Evolutionary conservation across 2,888 invertebrate genomes (phyloP).

Genomic region (Lamellibrachia satsuma): DNA sequence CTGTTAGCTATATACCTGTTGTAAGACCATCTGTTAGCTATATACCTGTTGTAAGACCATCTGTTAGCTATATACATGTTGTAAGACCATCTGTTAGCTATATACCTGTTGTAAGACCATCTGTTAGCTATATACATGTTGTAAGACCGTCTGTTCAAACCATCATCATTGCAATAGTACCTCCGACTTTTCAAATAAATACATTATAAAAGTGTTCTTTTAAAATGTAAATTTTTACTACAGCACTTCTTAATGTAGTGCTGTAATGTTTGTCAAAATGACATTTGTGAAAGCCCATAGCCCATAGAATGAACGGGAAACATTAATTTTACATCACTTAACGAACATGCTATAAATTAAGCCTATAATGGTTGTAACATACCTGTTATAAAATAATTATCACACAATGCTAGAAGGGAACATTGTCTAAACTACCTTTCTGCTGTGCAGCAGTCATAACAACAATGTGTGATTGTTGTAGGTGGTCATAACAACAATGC

Average conservation of each 20-base stretch:
- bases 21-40: too few relatives aligned
- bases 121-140: too few relatives aligned
- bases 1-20: too few relatives aligned
- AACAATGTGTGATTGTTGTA: not conserved
- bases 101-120: too few relatives aligned
- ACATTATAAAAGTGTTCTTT: not conserved
- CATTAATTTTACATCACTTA: not conserved
- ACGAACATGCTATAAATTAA: not conserved
- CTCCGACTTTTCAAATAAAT: not conserved
- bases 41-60: too few relatives aligned
- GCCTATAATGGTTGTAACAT: not conserved
- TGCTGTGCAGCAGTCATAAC: not conserved
- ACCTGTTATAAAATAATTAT: not conserved
- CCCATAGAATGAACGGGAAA: not conserved
- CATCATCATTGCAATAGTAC: not conserved
- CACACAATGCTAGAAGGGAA: not conserved
- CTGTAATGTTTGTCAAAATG: not conserved
- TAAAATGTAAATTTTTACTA: not conserved
- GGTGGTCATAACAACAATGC: too few relatives aligned
- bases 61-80: too few relatives aligned
- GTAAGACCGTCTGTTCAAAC: not conserved
- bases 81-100: too few relatives aligned
- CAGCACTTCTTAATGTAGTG: not conserved
- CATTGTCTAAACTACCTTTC: not conserved
- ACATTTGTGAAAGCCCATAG: too few relatives aligned